Conservation (phyloP, 2,888 invertebrate genomes). For the Drosophila mulleri region DNA sequence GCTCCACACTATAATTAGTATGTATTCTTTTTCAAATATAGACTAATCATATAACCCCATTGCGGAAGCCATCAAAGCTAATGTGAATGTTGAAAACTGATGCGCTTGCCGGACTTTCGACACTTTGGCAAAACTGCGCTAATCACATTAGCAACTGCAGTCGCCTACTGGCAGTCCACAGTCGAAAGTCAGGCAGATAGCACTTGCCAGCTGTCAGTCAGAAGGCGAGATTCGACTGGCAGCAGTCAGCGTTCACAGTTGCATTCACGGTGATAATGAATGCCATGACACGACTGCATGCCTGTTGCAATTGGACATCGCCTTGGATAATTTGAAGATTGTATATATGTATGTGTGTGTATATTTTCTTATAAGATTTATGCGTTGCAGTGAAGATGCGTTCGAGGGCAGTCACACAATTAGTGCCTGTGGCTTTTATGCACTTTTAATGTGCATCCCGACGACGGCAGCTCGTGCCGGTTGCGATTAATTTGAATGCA, state of each 20-base stretch:
- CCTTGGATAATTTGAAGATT: conserved; percentile 2
- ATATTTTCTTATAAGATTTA: conserved; percentile 11
- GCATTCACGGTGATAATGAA: conserved; percentile 48
- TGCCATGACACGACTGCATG: conserved; percentile 49
- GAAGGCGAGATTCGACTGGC: conserved; percentile 2
- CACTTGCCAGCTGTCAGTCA: neutral
- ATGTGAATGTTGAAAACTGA: conserved; percentile 26
- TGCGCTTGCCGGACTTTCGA: conserved; percentile 35
- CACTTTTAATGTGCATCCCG: conserved; percentile 50
- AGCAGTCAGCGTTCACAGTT: conserved; percentile 23
- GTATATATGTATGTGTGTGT: neutral
- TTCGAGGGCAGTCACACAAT: conserved; percentile 47
- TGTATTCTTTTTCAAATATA: neutral
- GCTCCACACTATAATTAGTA: neutral
- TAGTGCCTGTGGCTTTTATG: conserved; percentile 58
- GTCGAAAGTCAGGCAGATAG: neutral
- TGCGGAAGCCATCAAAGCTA: conserved; percentile 8
- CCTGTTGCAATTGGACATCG: conserved; percentile 25
- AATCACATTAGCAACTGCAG: conserved; percentile 56
- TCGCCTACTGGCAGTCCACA: neutral
- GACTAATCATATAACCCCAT: neutral
- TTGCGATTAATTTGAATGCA: conserved; percentile 67
- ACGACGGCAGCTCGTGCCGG: conserved; percentile 40
- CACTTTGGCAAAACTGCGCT: conserved; percentile 50
- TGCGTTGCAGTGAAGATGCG: conserved; percentile 27